Percentiles rank a stretch among this genome's conserved stretches.
phyloP scores from a whole-genome alignment of 2,113 vertebrate species.

The Ceyx margarethae region DNA sequence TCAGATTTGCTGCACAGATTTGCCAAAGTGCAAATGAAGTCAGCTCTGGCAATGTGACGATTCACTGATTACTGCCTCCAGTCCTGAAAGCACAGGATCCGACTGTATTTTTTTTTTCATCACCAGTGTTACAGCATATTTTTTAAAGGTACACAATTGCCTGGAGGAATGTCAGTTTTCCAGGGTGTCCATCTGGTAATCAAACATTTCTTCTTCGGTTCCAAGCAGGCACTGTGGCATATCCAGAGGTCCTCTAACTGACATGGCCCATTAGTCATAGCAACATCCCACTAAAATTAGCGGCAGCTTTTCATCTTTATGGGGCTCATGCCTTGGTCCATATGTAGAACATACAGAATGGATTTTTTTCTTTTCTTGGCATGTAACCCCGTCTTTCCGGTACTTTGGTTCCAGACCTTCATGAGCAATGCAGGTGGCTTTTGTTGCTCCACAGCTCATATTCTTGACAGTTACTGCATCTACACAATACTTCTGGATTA shows the following conservation, averaged over 20 bases:
- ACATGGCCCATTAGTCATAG: conserved; percentile 60
- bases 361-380: conserved; percentile 69
- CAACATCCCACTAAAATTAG: conserved; percentile 52
- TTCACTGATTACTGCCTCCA: conserved; percentile 46
- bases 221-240: conserved; percentile 11
- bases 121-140: neutral
- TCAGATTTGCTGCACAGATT: conserved; percentile 38
- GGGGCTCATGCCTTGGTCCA: conserved; percentile 44
- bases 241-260: conserved; percentile 47
- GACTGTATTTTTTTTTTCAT: conserved; percentile 54
- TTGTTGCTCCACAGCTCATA: conserved; percentile 81
- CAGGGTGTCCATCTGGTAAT: conserved; percentile 43
- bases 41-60: conserved; percentile 43
- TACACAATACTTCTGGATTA: conserved; percentile 74
- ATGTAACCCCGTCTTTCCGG: conserved; percentile 72
- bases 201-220: neutral
- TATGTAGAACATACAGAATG: conserved; percentile 62
- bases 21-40: conserved; percentile 65
- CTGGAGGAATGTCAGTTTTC: conserved; percentile 5
- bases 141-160: neutral
- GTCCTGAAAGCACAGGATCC: neutral
- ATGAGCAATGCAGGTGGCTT: conserved; percentile 79
- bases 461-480: conserved; percentile 80
- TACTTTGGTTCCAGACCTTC: conserved; percentile 76
- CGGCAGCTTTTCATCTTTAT: conserved; percentile 51